Evolutionary conservation across 2,888 invertebrate genomes (phyloP).

Genomic region (Ellobium chinense): DNA sequence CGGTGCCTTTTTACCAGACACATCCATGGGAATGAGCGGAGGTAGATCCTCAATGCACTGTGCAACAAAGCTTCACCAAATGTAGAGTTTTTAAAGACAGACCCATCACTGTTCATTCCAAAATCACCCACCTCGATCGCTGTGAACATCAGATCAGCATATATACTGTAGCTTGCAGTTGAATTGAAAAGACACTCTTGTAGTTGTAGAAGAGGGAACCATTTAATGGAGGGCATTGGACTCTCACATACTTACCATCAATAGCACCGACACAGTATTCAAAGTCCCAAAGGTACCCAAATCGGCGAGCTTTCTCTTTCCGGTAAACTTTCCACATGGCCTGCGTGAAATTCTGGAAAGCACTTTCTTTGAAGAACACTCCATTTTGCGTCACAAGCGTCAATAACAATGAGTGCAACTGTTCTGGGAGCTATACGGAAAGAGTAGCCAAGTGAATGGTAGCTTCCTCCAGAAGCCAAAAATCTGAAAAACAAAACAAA

Average conservation of each 20-base stretch:
- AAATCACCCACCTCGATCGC: conserved; percentile 10
- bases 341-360: neutral
- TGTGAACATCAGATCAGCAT: neutral
- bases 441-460: neutral
- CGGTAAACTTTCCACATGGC: neutral
- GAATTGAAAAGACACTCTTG: neutral
- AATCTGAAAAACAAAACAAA: neutral
- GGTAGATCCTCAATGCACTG: neutral
- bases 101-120: conserved; percentile 7
- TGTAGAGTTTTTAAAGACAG: conserved; percentile 1
- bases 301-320: neutral
- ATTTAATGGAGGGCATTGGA: neutral
- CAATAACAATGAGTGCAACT: neutral
- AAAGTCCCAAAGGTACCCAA: neutral
- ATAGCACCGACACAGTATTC: neutral
- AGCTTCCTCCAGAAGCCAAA: neutral
- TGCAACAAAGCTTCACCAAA: neutral
- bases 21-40: neutral
- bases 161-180: neutral
- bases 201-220: conserved; percentile 17
- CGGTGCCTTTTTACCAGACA: neutral
- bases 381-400: neutral
- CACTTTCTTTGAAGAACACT: neutral
- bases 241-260: conserved; percentile 4
- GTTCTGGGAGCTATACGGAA: neutral